phyloP scores from a whole-genome alignment of 37 sponge, comb jelly and placozoan species.

The Oopsacas minuta region DNA sequence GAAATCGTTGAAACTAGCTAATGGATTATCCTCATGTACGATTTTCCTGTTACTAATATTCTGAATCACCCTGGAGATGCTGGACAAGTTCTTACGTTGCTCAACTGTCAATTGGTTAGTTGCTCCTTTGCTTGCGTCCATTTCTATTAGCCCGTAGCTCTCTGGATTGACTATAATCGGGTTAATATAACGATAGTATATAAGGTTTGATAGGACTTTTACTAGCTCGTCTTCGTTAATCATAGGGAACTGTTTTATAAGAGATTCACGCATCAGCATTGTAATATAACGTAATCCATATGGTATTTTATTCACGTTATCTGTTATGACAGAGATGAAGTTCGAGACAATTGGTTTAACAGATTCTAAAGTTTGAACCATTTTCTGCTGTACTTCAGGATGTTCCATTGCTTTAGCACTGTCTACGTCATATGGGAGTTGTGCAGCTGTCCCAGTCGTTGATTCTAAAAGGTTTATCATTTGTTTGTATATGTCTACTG shows the following conservation, averaged over 20 bases:
- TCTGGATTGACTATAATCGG: constrained; percentile 97
- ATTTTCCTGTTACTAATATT: constrained; percentile 73
- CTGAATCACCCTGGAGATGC: constrained; percentile 89
- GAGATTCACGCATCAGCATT: constrained; percentile 70
- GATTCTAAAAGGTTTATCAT: constrained; percentile 93
- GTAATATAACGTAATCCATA: constrained; percentile 93
- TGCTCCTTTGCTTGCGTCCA: constrained; percentile 27
- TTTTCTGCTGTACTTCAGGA: constrained; percentile 62
- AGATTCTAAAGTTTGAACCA: constrained; percentile 35
- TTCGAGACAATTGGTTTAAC: constrained; percentile 41
- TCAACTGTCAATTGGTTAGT: constrained; percentile 26
- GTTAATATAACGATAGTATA: constrained; percentile 98
- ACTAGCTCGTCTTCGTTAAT: constrained; percentile 79
- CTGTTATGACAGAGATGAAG: constrained; percentile 58
- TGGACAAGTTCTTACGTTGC: constrained; percentile 84
- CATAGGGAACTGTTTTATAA: constrained; percentile 80
- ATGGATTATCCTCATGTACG: background rate
- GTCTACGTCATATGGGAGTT: constrained; percentile 80
- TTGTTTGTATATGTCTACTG: constrained; percentile 91
- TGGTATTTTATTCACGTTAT: constrained; percentile 68
- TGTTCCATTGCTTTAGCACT: constrained; percentile 88
- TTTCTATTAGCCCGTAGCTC: constrained; percentile 82
- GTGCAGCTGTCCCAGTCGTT: constrained; percentile 81
- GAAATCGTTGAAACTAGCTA: background rate
- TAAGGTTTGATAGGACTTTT: constrained; percentile 76